Evolutionary conservation across 2,113 vertebrate genomes (phyloP).

Genomic region (Oceanites oceanicus): DNA sequence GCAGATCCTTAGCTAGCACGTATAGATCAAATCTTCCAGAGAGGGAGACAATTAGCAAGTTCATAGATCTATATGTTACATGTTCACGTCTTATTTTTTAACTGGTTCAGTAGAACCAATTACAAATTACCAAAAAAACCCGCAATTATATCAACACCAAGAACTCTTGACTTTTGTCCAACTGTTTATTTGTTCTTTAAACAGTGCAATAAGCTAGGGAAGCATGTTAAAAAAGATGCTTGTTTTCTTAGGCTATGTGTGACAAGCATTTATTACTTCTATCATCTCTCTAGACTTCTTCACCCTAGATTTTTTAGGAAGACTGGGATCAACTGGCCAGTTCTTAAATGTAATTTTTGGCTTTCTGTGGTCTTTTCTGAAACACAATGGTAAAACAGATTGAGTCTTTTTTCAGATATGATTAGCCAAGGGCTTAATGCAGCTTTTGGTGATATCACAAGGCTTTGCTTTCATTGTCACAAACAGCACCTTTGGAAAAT

Average conservation of each 20-base stretch:
- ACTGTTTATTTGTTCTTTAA: background rate
- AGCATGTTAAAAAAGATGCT: background rate
- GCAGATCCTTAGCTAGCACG: background rate
- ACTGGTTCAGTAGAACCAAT: background rate
- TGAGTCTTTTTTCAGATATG: background rate
- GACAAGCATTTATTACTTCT: background rate
- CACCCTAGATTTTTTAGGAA: background rate
- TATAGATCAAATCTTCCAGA: background rate
- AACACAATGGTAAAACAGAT: background rate
- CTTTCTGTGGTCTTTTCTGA: background rate
- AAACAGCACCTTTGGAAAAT: background rate
- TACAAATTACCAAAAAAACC: background rate
- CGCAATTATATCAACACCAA: background rate
- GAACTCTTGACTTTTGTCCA: background rate
- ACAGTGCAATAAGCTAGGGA: background rate
- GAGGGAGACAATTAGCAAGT: background rate
- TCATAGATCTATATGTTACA: background rate
- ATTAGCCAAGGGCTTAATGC: background rate
- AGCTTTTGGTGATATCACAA: background rate
- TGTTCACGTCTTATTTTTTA: background rate
- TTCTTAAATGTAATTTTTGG: background rate
- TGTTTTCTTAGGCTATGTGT: background rate
- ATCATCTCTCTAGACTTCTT: background rate
- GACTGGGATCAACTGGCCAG: background rate
- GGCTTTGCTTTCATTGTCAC: background rate